phyloP scores from a whole-genome alignment of 2,797 vertebrate species.

The Enteromius thamalakanensis region DNA sequence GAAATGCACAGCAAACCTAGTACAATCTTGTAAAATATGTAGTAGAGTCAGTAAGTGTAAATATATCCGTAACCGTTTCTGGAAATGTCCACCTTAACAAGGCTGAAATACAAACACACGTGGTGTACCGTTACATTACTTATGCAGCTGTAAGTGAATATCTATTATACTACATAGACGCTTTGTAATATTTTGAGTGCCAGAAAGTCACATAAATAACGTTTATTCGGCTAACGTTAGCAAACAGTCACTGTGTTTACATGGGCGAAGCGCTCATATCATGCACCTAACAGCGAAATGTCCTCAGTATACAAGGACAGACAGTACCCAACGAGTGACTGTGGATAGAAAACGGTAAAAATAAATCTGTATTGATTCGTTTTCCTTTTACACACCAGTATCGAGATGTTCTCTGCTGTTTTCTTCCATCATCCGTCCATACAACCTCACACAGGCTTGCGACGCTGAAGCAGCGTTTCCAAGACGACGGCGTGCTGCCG shows the following conservation, averaged over 20 bases:
- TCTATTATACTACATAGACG: neutral
- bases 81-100: conserved; percentile 15
- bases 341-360: neutral
- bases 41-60: neutral
- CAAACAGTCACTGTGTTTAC: conserved; percentile 31
- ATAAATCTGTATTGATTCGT: conserved; percentile 18
- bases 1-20: neutral
- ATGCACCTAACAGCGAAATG: neutral
- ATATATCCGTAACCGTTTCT: neutral
- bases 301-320: neutral
- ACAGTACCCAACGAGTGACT: neutral
- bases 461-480: conserved; percentile 78
- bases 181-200: neutral
- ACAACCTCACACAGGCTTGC: conserved; percentile 61
- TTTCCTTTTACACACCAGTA: conserved; percentile 79
- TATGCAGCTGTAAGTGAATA: neutral
- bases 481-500: conserved; percentile 70
- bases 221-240: conserved; percentile 36
- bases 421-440: conserved; percentile 83
- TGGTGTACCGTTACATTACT: conserved; percentile 4
- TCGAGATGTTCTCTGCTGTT: conserved; percentile 73
- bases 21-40: neutral
- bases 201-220: neutral
- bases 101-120: conserved; percentile 20
- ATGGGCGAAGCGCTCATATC: conserved; percentile 4